Evolutionary conservation across 2,113 vertebrate species (phyloP).

Genomic region (Elachura formosa): DNA sequence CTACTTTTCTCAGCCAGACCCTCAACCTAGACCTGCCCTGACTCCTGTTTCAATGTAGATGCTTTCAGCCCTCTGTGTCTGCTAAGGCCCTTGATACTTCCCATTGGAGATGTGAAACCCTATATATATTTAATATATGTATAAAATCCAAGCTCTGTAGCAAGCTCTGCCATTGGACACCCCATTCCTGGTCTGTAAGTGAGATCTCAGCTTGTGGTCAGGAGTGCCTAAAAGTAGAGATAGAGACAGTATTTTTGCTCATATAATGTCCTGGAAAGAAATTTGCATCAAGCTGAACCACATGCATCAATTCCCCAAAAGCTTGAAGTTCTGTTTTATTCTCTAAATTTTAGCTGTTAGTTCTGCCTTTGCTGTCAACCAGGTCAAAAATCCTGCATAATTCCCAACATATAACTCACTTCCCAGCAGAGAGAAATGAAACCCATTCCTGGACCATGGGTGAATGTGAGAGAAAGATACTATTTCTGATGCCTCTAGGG

Average conservation of each 20-base stretch:
- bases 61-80: neutral
- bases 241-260: slow-evolving; percentile 19
- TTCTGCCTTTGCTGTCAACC: neutral
- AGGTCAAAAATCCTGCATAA: neutral
- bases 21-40: neutral
- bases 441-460: neutral
- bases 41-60: neutral
- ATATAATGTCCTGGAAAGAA: slow-evolving; percentile 46
- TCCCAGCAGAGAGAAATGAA: neutral
- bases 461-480: neutral
- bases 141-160: neutral
- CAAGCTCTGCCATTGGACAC: neutral
- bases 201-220: neutral
- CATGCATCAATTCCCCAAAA: neutral
- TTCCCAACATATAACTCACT: neutral
- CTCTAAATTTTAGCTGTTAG: neutral
- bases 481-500: neutral
- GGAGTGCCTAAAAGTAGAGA: neutral
- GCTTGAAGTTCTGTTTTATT: neutral
- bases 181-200: neutral
- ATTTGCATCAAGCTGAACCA: neutral
- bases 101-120: neutral
- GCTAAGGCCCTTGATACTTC: neutral
- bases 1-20: neutral
- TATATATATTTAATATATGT: neutral